Conservation (phyloP, 2,888 invertebrate genomes). For the Apotomis capreana region DNA sequence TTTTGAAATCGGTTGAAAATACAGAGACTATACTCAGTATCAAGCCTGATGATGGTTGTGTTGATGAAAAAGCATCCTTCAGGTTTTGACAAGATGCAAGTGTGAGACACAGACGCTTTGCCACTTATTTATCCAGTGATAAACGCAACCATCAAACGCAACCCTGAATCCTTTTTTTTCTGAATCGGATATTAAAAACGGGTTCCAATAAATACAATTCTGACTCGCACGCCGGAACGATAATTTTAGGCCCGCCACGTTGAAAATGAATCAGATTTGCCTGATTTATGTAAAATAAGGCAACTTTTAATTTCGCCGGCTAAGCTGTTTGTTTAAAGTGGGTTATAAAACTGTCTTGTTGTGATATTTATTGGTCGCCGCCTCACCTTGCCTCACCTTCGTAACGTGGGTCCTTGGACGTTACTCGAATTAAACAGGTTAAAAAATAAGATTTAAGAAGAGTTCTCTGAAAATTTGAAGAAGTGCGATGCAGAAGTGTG, state of each 20-base stretch:
- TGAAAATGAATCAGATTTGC: constrained; percentile 52
- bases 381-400: constrained; percentile 45
- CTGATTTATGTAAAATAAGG: constrained; percentile 74
- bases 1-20: too few species aligned
- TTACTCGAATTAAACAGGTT: neutral
- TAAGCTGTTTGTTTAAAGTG: constrained; percentile 65
- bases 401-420: neutral
- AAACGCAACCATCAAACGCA: too few species aligned
- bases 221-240: neutral
- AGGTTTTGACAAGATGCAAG: too few species aligned
- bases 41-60: too few species aligned
- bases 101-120: too few species aligned
- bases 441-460: too few species aligned
- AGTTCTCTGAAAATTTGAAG: too few species aligned
- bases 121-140: too few species aligned
- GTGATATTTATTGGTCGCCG: constrained; percentile 62
- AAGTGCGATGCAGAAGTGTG: too few species aligned
- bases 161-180: too few species aligned
- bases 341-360: constrained; percentile 45
- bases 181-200: neutral
- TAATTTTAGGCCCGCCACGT: neutral
- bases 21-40: too few species aligned
- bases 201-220: neutral
- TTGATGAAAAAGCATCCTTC: too few species aligned
- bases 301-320: constrained; percentile 75